Conservation (phyloP, 1,140 invertebrate genomes). For the Neomicropteryx cornuta region DNA sequence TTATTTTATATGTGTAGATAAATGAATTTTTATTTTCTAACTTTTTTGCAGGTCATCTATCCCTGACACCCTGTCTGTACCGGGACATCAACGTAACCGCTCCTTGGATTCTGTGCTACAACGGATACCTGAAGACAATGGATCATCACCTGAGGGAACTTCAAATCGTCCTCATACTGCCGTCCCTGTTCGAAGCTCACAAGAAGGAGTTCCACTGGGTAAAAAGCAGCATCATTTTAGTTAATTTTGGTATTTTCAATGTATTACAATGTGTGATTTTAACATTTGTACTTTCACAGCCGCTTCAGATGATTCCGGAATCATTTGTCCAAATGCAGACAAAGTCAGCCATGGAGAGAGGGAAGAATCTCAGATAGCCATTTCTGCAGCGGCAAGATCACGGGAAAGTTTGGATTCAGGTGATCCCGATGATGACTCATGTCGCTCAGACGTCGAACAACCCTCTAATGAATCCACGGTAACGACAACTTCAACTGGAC, state of each 20-base stretch:
- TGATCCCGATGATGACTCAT: slow-evolving; percentile 45
- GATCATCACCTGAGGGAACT: slow-evolving; percentile 66
- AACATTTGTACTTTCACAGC: too few relatives aligned
- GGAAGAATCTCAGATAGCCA: not conserved
- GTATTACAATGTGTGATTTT: too few relatives aligned
- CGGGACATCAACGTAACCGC: slow-evolving; percentile 74
- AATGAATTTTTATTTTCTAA: slow-evolving; percentile 64
- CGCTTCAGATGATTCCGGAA: slow-evolving; percentile 78
- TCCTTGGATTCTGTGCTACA: slow-evolving; percentile 80
- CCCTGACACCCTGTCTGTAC: slow-evolving; percentile 40
- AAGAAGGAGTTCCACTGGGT: too few relatives aligned
- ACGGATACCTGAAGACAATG: slow-evolving; percentile 73
- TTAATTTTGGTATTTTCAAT: too few relatives aligned
- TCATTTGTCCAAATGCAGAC: slow-evolving; percentile 48
- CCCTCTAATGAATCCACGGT: slow-evolving; percentile 12
- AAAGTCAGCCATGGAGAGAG: slow-evolving; percentile 17
- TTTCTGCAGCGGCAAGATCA: slow-evolving; percentile 34
- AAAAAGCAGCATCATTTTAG: too few relatives aligned
- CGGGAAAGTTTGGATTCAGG: slow-evolving; percentile 61
- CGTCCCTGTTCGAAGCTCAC: too few relatives aligned
- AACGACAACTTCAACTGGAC: slow-evolving; percentile 17
- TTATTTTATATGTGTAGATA: too few relatives aligned
- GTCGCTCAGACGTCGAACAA: slow-evolving; percentile 24
- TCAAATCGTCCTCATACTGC: too few relatives aligned
- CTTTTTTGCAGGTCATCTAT: slow-evolving; percentile 49